phyloP scores from a whole-genome alignment of 2,113 vertebrate genomes.

The Calyptomena viridis region DNA sequence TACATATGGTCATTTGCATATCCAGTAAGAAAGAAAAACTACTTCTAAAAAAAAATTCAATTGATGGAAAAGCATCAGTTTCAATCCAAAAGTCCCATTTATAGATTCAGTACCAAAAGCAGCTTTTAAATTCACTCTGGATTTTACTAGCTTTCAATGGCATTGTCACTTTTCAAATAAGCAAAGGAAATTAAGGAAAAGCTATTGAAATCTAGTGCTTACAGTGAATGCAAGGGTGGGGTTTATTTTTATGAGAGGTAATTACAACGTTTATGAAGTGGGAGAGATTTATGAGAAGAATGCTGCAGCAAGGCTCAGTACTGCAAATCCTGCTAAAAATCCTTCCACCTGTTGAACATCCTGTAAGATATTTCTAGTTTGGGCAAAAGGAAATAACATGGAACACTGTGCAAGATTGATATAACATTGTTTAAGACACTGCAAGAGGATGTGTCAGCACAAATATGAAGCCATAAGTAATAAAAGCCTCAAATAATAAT shows the following conservation, averaged over 20 bases:
- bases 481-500: conserved; percentile 15
- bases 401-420: neutral
- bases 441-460: neutral
- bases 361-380: neutral
- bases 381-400: neutral
- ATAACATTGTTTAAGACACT: neutral
- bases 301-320: neutral
- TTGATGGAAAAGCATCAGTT: neutral
- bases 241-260: neutral
- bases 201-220: neutral
- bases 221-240: neutral
- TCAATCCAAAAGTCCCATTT: neutral
- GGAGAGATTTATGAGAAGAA: neutral
- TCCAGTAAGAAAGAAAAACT: neutral
- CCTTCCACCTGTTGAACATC: neutral
- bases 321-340: neutral
- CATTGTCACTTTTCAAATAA: neutral
- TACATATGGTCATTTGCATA: neutral
- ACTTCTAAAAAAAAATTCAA: neutral
- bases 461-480: conserved; percentile 19
- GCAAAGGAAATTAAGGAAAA: neutral
- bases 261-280: neutral
- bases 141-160: neutral
- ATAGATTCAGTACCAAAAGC: neutral
- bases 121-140: neutral